Conservation (phyloP, 2,113 vertebrate genomes). For the Polypterus senegalus region DNA sequence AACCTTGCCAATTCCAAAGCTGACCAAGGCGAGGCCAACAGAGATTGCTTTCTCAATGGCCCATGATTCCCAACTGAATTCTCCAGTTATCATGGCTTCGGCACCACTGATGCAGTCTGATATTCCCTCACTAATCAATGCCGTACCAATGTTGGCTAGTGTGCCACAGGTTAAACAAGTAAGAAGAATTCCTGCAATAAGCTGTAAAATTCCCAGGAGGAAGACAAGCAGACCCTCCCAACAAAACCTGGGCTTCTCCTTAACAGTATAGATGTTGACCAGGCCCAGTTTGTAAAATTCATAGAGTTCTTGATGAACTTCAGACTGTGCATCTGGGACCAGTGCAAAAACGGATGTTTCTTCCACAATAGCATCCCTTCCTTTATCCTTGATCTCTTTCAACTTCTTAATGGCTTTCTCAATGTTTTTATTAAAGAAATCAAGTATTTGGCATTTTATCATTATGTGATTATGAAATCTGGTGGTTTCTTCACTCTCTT, state of each 20-base stretch:
- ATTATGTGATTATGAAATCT: slow-evolving; percentile 8
- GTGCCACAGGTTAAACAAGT: slow-evolving; percentile 6
- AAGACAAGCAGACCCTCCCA: slow-evolving; percentile 14
- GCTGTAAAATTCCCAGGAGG: slow-evolving; percentile 11
- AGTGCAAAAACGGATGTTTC: slow-evolving; percentile 4
- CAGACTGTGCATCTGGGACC: neutral
- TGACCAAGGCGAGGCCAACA: slow-evolving; percentile 9
- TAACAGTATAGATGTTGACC: slow-evolving; percentile 9
- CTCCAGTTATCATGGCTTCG: slow-evolving; percentile 5
- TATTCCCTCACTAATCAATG: slow-evolving; percentile 12
- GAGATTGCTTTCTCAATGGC: slow-evolving; percentile 13
- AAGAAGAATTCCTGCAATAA: slow-evolving; percentile 10
- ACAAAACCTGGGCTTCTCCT: slow-evolving; percentile 11
- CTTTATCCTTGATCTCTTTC: slow-evolving; percentile 6
- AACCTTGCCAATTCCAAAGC: slow-evolving; percentile 15
- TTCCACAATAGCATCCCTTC: neutral
- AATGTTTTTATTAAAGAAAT: slow-evolving; percentile 11
- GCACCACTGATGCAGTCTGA: slow-evolving; percentile 9
- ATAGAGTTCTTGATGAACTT: neutral
- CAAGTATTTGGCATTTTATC: slow-evolving; percentile 5
- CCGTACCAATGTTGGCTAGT: slow-evolving; percentile 4
- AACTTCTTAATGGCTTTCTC: slow-evolving; percentile 13
- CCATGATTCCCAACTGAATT: slow-evolving; percentile 17
- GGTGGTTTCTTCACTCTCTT: neutral
- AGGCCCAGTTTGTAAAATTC: slow-evolving; percentile 11